Evolutionary conservation across 2,797 vertebrate species (phyloP).

Genomic region (Mormyrops boulengeri): DNA sequence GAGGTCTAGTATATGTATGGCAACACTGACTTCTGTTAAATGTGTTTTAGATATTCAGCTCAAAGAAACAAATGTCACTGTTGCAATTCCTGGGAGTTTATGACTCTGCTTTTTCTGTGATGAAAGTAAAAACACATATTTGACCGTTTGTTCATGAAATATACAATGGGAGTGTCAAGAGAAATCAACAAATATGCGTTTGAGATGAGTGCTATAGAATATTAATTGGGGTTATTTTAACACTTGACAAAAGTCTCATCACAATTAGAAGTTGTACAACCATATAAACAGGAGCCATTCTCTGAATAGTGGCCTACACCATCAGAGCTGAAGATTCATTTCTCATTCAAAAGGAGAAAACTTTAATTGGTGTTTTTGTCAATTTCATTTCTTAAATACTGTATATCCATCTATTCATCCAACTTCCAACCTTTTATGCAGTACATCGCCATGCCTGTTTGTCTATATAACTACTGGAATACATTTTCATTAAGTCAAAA

Average conservation of each 20-base stretch:
- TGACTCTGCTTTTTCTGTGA: constrained; percentile 6
- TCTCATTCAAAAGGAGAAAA: not conserved
- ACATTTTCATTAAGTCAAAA: not conserved
- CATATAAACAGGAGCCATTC: not conserved
- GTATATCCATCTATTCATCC: not conserved
- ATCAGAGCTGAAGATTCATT: not conserved
- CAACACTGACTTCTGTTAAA: constrained; percentile 24
- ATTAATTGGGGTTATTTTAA: not conserved
- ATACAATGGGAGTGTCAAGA: not conserved
- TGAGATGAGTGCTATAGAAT: not conserved
- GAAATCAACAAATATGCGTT: not conserved
- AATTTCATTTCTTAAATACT: not conserved
- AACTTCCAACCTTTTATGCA: not conserved
- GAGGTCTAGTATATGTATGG: constrained; percentile 4
- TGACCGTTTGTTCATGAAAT: not conserved
- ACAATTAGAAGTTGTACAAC: not conserved
- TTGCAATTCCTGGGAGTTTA: constrained; percentile 23
- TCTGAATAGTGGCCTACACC: not conserved
- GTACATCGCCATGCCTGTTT: not conserved
- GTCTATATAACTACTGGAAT: not conserved
- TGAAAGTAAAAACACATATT: constrained; percentile 8
- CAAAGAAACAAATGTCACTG: constrained; percentile 40
- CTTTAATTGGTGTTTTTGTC: not conserved
- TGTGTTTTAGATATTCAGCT: constrained; percentile 26
- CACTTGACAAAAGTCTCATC: not conserved